These are phyloP conservation scores for Simalia tracyae DNA, from an alignment of 2,797 vertebrate genomes.

Conservation along the genomic window DNA sequence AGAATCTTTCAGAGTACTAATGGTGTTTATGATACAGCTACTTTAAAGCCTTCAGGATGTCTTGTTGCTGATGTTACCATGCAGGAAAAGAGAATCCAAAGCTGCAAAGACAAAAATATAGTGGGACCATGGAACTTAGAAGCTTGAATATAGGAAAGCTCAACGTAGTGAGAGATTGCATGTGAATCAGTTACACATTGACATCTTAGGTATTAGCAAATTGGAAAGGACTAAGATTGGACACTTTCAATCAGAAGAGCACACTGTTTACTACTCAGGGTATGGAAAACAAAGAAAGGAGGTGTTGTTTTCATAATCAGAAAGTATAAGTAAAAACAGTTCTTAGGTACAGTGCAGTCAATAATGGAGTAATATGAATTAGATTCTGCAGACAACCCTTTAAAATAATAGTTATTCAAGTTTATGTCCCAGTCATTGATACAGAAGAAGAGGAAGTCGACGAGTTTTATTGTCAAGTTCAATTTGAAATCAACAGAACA, in stretches of 20 bases:
- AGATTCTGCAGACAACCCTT: neutral
- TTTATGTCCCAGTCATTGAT: neutral
- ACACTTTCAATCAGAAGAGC: neutral
- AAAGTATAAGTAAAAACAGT: neutral
- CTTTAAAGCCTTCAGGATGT: neutral
- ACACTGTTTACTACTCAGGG: neutral
- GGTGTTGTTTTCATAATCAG: neutral
- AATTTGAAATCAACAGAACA: neutral
- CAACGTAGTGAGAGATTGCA: neutral
- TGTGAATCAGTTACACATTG: neutral
- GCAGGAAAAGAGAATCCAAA: neutral
- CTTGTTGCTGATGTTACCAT: neutral
- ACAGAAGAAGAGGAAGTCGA: neutral
- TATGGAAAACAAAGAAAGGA: neutral
- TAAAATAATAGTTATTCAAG: neutral
- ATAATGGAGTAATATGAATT: neutral
- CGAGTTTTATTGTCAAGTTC: neutral
- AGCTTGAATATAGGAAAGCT: neutral
- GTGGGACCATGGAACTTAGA: neutral
- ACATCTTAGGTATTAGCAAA: neutral
- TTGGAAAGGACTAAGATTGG: neutral
- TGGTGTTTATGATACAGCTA: neutral
- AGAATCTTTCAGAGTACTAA: neutral
- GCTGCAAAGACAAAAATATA: neutral
- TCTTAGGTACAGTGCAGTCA: neutral